Conservation (phyloP, 2,888 invertebrate genomes). For the Hypsopygia costalis region DNA sequence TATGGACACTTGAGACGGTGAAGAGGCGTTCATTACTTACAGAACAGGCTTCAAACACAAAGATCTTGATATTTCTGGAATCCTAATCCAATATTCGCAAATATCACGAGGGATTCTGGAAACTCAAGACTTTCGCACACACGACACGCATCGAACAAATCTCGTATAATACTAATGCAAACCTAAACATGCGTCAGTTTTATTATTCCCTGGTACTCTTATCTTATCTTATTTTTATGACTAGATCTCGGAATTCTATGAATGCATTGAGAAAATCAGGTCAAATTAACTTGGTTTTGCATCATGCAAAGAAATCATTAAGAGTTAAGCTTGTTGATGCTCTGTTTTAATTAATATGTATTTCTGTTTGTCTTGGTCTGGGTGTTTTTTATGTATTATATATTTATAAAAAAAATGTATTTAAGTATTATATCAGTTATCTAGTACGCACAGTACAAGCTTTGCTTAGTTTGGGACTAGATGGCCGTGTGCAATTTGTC, state of each 20-base stretch:
- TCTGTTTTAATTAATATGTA: too few species aligned
- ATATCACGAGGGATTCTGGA: background rate
- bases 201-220: background rate
- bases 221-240: conserved; percentile 5
- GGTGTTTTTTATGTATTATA: too few species aligned
- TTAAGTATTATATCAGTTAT: too few species aligned
- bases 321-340: background rate
- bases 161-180: background rate
- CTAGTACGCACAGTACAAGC: too few species aligned
- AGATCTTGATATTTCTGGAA: background rate
- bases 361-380: too few species aligned
- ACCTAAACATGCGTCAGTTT: conserved; percentile 1
- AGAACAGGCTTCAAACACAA: conserved; percentile 1
- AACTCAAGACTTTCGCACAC: background rate
- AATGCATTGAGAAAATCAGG: background rate
- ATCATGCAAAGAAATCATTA: background rate
- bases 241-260: conserved; percentile 1
- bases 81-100: background rate
- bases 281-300: conserved; percentile 1
- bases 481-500: too few species aligned
- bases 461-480: too few species aligned
- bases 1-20: conserved; percentile 12
- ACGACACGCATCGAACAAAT: background rate
- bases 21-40: conserved; percentile 11
- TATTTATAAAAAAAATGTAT: too few species aligned